A percentile compares a stretch with the other conserved stretches of the same genome.
phyloP scores from a whole-genome alignment of 2,888 invertebrate species.

The Aphidius colemani region DNA sequence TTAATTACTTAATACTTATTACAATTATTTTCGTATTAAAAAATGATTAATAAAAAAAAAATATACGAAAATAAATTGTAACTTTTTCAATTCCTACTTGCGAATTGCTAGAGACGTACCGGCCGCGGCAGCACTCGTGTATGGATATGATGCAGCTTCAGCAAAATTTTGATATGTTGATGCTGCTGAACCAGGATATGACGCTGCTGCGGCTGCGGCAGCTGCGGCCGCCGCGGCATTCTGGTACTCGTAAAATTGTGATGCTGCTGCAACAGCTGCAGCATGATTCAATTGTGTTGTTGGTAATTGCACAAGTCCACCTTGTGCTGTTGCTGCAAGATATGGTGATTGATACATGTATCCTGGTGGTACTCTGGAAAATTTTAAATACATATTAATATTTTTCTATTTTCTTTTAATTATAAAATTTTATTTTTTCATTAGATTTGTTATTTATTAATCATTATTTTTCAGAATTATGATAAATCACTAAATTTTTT shows the following conservation, averaged over 20 bases:
- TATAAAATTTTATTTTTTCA: background rate
- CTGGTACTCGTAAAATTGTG: constrained; percentile 83
- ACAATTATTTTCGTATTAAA: background rate
- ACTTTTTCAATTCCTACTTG: constrained; percentile 27
- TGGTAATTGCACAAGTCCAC: constrained; percentile 67
- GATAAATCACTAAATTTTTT: background rate
- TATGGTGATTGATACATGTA: constrained; percentile 80
- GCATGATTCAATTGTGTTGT: constrained; percentile 74
- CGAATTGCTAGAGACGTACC: constrained; percentile 61
- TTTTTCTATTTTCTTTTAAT: background rate
- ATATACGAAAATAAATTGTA: no score
- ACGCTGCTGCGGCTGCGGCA: constrained; percentile 71
- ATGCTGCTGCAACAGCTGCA: constrained; percentile 79
- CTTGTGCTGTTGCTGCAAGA: constrained; percentile 67
- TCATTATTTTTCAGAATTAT: background rate
- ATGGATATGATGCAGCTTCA: constrained; percentile 68
- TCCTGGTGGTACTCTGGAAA: constrained; percentile 72
- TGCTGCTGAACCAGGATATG: constrained; percentile 65
- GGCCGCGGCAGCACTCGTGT: constrained; percentile 70
- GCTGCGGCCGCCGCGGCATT: constrained; percentile 73
- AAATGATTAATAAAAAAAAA: no score
- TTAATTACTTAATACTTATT: background rate
- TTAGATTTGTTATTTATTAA: constrained; percentile 7
- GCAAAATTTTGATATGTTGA: constrained; percentile 74
- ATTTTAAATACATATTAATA: constrained; percentile 18